These are phyloP conservation scores for Avahi laniger DNA, from an alignment of 2,797 vertebrate genomes.

Conservation along the genomic window DNA sequence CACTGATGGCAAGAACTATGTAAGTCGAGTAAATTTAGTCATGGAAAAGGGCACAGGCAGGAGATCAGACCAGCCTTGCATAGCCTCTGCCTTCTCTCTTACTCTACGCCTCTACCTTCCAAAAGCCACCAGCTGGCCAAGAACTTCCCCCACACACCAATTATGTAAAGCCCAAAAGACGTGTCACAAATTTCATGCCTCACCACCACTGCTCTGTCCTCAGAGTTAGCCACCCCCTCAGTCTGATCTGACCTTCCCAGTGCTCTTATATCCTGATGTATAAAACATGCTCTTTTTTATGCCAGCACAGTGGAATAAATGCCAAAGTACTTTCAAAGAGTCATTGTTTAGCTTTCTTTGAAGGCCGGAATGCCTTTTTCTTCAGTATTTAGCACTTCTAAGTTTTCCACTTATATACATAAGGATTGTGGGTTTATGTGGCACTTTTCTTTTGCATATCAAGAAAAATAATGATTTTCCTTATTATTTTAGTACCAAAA, in stretches of 20 bases:
- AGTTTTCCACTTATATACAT: not conserved
- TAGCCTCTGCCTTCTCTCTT: not conserved
- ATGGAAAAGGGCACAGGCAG: not conserved
- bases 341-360: not conserved
- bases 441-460: not conserved
- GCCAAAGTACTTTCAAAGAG: not conserved
- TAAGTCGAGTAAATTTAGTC: not conserved
- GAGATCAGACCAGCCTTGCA: not conserved
- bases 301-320: not conserved
- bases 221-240: not conserved
- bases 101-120: not conserved
- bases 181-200: not conserved
- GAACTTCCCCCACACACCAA: not conserved
- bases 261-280: not conserved
- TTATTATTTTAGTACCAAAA: slow-evolving; percentile 1
- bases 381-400: not conserved
- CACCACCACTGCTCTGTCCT: not conserved
- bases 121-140: not conserved
- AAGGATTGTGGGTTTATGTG: not conserved
- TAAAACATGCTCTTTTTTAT: not conserved
- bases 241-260: not conserved
- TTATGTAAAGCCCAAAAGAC: not conserved
- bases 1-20: not conserved
- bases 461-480: not conserved
- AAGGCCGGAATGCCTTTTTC: not conserved